Evolutionary conservation across 2,113 vertebrate genomes (phyloP).

Genomic region (Caretta caretta): DNA sequence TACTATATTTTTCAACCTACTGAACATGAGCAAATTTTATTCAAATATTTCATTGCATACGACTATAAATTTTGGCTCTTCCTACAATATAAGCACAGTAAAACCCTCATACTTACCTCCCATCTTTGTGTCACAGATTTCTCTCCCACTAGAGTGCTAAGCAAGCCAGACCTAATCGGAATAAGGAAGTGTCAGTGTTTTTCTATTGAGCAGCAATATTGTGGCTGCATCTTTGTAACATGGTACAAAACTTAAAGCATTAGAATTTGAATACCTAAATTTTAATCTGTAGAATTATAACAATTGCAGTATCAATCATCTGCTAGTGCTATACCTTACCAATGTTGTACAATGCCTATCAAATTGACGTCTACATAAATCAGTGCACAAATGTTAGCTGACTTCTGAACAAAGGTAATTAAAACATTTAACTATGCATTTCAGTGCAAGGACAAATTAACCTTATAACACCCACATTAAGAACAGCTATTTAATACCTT

Average conservation of each 20-base stretch:
- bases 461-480: background rate
- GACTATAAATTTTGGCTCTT: background rate
- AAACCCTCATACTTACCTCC: conserved; percentile 87
- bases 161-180: conserved; percentile 90
- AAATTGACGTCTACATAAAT: background rate
- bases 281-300: background rate
- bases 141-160: conserved; percentile 97
- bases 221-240: background rate
- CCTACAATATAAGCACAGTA: background rate
- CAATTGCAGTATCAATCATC: background rate
- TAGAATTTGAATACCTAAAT: background rate
- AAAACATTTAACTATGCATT: background rate
- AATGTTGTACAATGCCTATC: background rate
- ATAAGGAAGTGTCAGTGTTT: conserved; percentile 17
- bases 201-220: background rate
- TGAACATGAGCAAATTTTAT: background rate
- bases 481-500: background rate
- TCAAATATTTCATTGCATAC: accelerated
- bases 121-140: conserved; percentile 98
- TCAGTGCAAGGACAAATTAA: background rate
- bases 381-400: too few relatives aligned
- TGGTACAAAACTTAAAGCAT: background rate
- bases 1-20: background rate
- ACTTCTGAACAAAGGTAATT: background rate
- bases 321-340: background rate